Conservation (phyloP, 2,888 invertebrate genomes). For the Lomographa bimaculata region DNA sequence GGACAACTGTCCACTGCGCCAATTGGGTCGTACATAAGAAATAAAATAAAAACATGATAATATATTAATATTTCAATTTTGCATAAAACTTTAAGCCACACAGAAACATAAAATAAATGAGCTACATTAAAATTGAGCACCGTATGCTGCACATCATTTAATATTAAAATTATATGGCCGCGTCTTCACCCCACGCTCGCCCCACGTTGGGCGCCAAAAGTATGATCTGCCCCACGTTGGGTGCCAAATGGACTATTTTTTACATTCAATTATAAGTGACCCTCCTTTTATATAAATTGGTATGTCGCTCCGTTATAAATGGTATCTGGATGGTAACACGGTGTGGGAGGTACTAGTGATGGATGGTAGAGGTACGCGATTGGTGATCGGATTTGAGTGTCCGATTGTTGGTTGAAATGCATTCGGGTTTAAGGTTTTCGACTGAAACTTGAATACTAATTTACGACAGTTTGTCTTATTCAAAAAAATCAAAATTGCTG, state of each 20-base stretch:
- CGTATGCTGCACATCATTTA: conserved; percentile 63
- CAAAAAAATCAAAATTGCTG: no score
- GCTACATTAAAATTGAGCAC: conserved; percentile 36
- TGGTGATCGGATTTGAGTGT: conserved; percentile 41
- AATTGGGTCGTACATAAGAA: no score
- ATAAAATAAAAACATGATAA: no score
- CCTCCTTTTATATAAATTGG: conserved; percentile 76
- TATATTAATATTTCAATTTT: no score
- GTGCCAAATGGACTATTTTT: conserved; percentile 70
- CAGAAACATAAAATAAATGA: conserved; percentile 30
- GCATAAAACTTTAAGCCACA: conserved; percentile 9
- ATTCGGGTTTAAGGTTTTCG: no score
- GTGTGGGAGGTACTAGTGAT: conserved; percentile 70
- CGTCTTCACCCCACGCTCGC: conserved; percentile 37
- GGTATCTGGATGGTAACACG: conserved; percentile 58
- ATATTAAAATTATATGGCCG: conserved; percentile 72
- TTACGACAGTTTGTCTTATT: no score
- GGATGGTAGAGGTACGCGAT: conserved; percentile 55
- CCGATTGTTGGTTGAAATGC: conserved; percentile 9
- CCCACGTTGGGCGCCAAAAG: conserved; percentile 27
- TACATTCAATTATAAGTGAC: conserved; percentile 78
- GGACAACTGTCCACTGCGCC: no score
- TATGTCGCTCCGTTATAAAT: conserved; percentile 77
- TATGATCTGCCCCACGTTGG: conserved; percentile 42
- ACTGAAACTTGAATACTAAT: no score